Conservation (phyloP, 2,113 vertebrate genomes). For the Panthera leo region DNA sequence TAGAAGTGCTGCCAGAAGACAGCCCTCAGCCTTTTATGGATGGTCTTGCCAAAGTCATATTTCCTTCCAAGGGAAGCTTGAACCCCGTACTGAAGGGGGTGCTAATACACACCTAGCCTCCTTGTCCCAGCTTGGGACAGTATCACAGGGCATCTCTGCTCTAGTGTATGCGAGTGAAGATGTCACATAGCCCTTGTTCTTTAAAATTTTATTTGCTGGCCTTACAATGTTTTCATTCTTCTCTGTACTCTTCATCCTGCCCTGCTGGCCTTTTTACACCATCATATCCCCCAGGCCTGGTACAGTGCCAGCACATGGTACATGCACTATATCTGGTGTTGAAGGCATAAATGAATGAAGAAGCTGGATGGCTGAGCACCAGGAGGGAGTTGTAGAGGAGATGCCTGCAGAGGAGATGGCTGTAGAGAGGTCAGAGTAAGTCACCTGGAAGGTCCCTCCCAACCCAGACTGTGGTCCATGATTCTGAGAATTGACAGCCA, state of each 20-base stretch:
- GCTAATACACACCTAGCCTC: background rate
- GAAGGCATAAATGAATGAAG: background rate
- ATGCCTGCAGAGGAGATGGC: background rate
- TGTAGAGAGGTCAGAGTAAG: background rate
- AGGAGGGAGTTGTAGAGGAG: background rate
- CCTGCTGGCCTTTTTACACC: too few species aligned
- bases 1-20: background rate
- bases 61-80: background rate
- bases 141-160: background rate
- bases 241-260: background rate
- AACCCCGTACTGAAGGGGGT: background rate
- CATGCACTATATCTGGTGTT: background rate
- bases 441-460: background rate
- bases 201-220: background rate
- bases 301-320: rapidly evolving
- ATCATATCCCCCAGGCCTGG: background rate
- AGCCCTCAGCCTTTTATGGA: background rate
- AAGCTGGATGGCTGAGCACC: background rate
- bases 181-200: background rate
- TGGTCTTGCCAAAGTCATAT: background rate
- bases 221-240: background rate
- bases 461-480: background rate
- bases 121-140: background rate
- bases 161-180: background rate
- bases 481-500: background rate